Conservation (phyloP, 2,797 vertebrate genomes). For the Picus viridis region DNA sequence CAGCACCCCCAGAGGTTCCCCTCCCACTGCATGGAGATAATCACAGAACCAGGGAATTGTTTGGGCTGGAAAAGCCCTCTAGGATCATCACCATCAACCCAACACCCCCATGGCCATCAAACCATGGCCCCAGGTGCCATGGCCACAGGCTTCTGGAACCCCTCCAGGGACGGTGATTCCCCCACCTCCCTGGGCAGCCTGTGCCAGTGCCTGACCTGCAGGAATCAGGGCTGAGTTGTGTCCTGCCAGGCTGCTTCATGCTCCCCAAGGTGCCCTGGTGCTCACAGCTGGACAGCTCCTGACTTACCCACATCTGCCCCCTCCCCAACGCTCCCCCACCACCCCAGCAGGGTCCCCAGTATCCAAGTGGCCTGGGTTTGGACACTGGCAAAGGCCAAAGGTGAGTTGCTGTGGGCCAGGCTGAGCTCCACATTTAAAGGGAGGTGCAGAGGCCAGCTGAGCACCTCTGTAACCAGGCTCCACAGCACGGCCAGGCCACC, state of each 20-base stretch:
- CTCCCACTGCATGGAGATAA: too few relatives aligned
- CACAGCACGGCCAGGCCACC: neutral
- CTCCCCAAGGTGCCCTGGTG: fast-evolving
- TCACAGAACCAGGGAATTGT: too few relatives aligned
- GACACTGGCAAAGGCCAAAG: neutral
- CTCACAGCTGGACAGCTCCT: fast-evolving
- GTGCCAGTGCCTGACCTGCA: too few relatives aligned
- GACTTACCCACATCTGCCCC: neutral
- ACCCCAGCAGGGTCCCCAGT: fast-evolving
- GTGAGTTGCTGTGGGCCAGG: fast-evolving
- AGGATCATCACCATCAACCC: too few relatives aligned
- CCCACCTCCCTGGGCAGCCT: too few relatives aligned
- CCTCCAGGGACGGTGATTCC: too few relatives aligned
- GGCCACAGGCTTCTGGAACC: too few relatives aligned
- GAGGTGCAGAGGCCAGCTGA: neutral
- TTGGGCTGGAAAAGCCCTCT: too few relatives aligned
- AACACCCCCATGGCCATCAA: too few relatives aligned
- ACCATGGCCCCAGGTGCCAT: too few relatives aligned
- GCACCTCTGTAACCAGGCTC: fast-evolving
- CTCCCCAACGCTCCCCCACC: fast-evolving
- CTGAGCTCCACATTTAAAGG: neutral
- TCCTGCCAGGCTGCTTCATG: neutral
- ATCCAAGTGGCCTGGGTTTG: too few relatives aligned
- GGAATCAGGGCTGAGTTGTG: fast-evolving
- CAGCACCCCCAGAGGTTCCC: too few relatives aligned